A percentile compares a stretch with the other conserved stretches of the same genome.
Conservation (phyloP, 2,113 vertebrate species). For the Pelusios castaneus region DNA sequence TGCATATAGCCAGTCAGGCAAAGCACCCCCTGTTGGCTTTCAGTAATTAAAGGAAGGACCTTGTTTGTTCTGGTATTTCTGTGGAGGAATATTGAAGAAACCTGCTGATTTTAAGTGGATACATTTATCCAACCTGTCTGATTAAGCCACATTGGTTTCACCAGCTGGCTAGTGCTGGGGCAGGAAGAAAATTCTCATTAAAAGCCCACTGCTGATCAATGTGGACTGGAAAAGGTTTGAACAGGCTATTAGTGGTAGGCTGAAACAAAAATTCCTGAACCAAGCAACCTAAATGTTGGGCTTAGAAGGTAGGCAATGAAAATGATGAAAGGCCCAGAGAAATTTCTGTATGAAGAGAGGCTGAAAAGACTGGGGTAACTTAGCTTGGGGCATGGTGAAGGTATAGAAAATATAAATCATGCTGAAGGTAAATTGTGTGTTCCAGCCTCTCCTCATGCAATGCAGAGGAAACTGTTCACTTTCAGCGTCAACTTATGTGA, state of each 20-base stretch:
- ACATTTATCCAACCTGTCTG: not conserved
- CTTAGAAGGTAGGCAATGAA: not conserved
- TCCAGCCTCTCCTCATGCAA: not conserved
- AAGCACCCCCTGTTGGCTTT: accelerated
- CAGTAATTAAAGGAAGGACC: not conserved
- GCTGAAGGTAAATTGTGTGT: constrained; percentile 18
- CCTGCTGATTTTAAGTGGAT: not conserved
- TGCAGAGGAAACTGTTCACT: constrained; percentile 6
- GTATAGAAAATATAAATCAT: not conserved
- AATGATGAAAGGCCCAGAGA: constrained; percentile 33
- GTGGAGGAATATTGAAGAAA: not conserved
- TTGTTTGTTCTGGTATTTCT: not conserved
- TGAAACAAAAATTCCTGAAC: not conserved
- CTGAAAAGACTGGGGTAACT: constrained; percentile 11
- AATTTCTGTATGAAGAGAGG: not conserved
- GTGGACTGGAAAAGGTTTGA: not conserved
- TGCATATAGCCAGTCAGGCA: not conserved
- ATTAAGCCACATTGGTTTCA: constrained; percentile 7
- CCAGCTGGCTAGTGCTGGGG: constrained; percentile 1
- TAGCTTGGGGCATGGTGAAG: constrained; percentile 4
- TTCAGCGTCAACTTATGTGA: constrained; percentile 45
- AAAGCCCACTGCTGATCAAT: not conserved
- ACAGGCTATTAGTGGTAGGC: not conserved
- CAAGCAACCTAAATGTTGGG: not conserved
- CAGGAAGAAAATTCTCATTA: not conserved